Conservation (phyloP, 2,888 invertebrate species). For the Drosophila quinaria region DNA sequence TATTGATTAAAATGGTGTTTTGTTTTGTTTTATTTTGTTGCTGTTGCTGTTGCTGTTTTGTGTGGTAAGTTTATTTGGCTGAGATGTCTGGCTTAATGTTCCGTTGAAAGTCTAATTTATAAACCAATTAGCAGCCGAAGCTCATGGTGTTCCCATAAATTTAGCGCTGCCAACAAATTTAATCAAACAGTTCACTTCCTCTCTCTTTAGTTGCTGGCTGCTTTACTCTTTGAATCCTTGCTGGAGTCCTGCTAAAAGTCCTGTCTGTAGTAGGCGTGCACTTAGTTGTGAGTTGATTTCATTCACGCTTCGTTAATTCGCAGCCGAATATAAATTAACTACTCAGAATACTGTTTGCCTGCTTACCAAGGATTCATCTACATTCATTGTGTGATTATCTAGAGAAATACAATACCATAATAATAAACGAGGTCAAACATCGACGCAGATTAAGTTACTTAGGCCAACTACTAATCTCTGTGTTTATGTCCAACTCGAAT, state of each 20-base stretch:
- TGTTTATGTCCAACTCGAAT: not conserved
- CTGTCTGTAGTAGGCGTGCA: conserved; percentile 14
- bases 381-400: conserved; percentile 39
- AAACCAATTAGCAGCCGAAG: conserved; percentile 75
- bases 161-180: conserved; percentile 63
- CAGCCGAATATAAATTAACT: conserved; percentile 54
- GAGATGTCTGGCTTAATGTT: conserved; percentile 71
- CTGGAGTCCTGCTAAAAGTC: not conserved
- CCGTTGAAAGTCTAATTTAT: conserved; percentile 74
- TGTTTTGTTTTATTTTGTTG: not conserved
- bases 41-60: not conserved
- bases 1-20: conserved; percentile 64
- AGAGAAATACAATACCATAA: conserved; percentile 6
- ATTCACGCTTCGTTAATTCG: conserved; percentile 63
- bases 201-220: conserved; percentile 3
- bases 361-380: conserved; percentile 29
- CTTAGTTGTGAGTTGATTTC: conserved; percentile 47
- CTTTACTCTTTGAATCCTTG: conserved; percentile 31
- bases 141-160: conserved; percentile 66
- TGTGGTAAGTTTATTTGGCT: conserved; percentile 63
- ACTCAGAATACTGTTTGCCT: conserved; percentile 37
- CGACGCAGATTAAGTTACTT: conserved; percentile 18
- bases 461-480: conserved; percentile 5
- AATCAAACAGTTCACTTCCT: conserved; percentile 61
- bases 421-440: conserved; percentile 26